phyloP scores from a whole-genome alignment of 2,797 vertebrate species.

The Morus bassanus region DNA sequence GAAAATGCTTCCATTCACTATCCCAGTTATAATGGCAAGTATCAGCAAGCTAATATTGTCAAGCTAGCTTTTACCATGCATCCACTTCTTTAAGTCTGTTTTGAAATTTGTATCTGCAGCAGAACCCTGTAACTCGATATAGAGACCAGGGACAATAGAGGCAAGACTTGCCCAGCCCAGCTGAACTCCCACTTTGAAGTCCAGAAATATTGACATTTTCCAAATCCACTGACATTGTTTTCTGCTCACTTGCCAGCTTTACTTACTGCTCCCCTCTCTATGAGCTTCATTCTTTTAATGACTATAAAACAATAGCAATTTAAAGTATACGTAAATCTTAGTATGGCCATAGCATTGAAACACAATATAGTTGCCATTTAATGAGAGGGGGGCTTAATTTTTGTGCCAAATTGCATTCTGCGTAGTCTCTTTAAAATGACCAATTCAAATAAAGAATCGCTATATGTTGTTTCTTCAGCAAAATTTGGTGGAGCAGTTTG shows the following conservation, averaged over 20 bases:
- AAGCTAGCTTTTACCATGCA: not conserved
- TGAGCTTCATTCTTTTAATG: not conserved
- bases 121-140: not conserved
- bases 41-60: not conserved
- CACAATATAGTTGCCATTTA: not conserved
- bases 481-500: not conserved
- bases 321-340: slow-evolving; percentile 15
- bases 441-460: not conserved
- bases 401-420: not conserved
- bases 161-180: not conserved
- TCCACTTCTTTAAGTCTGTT: not conserved
- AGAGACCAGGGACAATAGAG: not conserved
- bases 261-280: not conserved
- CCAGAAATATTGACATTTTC: not conserved
- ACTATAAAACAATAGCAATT: slow-evolving; percentile 14
- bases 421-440: not conserved
- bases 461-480: not conserved
- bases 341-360: not conserved
- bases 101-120: not conserved
- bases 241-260: not conserved
- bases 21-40: not conserved
- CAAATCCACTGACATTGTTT: slow-evolving; percentile 10
- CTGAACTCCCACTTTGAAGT: not conserved
- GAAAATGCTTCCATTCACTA: not conserved
- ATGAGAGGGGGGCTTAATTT: not conserved